Conservation (phyloP, 2,113 vertebrate species). For the Apaloderma vittatum region DNA sequence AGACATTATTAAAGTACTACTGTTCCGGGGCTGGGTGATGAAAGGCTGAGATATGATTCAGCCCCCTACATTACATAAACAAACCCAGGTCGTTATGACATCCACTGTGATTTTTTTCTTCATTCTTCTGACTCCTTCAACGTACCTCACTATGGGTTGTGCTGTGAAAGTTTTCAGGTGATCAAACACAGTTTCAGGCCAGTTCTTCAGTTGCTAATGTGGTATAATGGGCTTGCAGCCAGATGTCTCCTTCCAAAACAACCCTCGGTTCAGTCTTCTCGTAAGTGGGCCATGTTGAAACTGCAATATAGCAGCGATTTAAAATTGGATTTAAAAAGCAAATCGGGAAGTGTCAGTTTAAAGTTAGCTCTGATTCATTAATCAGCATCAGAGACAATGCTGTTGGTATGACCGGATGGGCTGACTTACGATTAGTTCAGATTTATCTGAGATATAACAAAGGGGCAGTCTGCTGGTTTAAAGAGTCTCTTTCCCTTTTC, state of each 20-base stretch:
- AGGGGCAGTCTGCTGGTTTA: slow-evolving; percentile 68
- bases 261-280: neutral
- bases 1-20: slow-evolving; percentile 62
- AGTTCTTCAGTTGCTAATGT: neutral
- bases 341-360: slow-evolving; percentile 75
- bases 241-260: neutral
- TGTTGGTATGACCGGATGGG: slow-evolving; percentile 72
- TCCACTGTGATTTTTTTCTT: neutral
- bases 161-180: neutral
- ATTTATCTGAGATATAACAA: slow-evolving; percentile 78
- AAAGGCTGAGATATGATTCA: slow-evolving; percentile 55
- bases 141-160: rapidly evolving
- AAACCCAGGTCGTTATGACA: neutral
- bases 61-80: slow-evolving; percentile 36
- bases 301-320: neutral
- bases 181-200: neutral
- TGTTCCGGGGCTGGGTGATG: slow-evolving; percentile 64
- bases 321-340: slow-evolving; percentile 24
- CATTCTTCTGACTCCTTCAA: neutral
- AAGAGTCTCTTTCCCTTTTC: slow-evolving; percentile 79
- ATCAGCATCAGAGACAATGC: slow-evolving; percentile 78
- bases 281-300: neutral
- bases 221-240: neutral
- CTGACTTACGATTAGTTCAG: slow-evolving; percentile 73
- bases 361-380: slow-evolving; percentile 78